phyloP scores from a whole-genome alignment of 2,113 vertebrate genomes.

The Colinus virginianus region DNA sequence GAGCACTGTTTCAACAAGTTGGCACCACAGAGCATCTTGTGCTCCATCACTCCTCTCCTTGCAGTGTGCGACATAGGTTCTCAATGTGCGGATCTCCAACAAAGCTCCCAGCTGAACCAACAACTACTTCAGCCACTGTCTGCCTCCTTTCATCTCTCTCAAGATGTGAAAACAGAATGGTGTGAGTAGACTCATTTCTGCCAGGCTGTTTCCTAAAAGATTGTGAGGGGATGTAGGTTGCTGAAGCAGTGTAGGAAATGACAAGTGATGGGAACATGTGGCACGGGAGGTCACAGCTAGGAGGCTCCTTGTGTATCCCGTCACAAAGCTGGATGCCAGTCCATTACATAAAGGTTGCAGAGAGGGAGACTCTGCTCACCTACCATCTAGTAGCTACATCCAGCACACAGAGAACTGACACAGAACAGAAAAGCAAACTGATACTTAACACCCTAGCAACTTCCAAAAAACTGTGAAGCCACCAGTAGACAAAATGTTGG shows the following conservation, averaged over 20 bases:
- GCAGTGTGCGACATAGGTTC: background rate
- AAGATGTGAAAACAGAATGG: background rate
- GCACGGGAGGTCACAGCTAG: fast-evolving
- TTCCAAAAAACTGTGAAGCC: background rate
- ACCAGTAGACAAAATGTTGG: background rate
- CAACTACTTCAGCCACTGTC: fast-evolving
- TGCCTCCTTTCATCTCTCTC: background rate
- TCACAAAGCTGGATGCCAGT: background rate
- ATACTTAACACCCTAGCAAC: background rate
- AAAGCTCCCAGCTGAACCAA: background rate
- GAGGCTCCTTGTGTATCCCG: fast-evolving
- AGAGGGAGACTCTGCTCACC: background rate
- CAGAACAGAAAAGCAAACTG: background rate
- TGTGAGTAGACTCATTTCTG: background rate
- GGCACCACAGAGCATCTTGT: background rate
- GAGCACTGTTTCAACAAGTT: background rate
- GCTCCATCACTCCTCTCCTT: background rate
- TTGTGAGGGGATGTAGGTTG: background rate
- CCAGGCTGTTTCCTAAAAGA: background rate
- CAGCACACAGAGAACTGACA: background rate
- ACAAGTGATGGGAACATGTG: background rate
- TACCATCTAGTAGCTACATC: too few species aligned
- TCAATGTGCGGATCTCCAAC: background rate
- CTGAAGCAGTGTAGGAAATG: background rate
- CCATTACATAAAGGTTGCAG: background rate